phyloP scores from a whole-genome alignment of 2,797 vertebrate species.

The Urophycis tenuis region DNA sequence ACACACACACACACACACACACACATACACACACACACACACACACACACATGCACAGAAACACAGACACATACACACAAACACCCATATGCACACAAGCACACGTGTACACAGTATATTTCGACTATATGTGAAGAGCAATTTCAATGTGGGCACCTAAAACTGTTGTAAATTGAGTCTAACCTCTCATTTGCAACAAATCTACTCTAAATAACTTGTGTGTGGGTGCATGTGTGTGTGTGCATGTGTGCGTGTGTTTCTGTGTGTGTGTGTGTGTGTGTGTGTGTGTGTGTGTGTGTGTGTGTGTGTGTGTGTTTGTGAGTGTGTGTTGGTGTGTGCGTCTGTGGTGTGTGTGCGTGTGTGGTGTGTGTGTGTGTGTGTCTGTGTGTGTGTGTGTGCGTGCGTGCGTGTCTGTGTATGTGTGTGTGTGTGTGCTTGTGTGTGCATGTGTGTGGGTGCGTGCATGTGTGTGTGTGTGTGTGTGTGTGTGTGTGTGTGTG shows the following conservation, averaged over 20 bases:
- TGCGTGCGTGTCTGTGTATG: background rate
- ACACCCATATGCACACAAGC: conserved; percentile 6
- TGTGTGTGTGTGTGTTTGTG: background rate
- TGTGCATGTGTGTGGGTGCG: background rate
- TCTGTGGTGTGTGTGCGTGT: background rate
- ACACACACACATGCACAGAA: conserved; percentile 7
- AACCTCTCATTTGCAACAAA: background rate
- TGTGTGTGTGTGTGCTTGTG: background rate
- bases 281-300: background rate
- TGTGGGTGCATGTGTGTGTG: background rate
- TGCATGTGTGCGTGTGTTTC: background rate
- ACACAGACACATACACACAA: conserved; percentile 6
- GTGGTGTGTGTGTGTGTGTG: background rate
- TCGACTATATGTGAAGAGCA: conserved; percentile 2
- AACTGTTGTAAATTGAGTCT: conserved; percentile 1
- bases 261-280: background rate
- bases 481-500: background rate
- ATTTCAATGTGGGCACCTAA: conserved; percentile 2
- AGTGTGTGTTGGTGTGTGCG: background rate
- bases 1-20: conserved; percentile 13
- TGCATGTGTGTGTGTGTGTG: background rate
- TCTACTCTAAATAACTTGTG: background rate
- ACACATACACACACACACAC: conserved; percentile 13
- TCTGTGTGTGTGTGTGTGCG: background rate
- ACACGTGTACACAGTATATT: background rate